Base-by-base conservation (phyloP, 2,113 vertebrate genomes). In the Setophaga kirtlandii region DNA sequence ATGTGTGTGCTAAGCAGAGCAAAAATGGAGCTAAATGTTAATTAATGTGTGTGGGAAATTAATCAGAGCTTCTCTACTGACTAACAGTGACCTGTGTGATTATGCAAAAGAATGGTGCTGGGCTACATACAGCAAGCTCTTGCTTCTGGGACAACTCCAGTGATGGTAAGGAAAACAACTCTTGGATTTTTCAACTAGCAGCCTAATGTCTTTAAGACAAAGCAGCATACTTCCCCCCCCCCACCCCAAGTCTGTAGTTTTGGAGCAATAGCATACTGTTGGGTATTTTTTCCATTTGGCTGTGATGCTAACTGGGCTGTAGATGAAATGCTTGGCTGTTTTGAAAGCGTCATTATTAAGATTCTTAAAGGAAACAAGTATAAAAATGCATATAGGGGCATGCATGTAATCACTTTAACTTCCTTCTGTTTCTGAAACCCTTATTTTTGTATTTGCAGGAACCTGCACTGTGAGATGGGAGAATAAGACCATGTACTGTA, bases 21-120 rank as follows among this genome's bases (percentile, higher is more conserved):
- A 81, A 49, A 75, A 78, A 37, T 42, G 11, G 63, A 84, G 55
- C 39, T 77, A 41, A 87, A 77, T 21, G 41, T 52, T 85, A 79
- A 52, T 53, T 58, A n/a, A 50, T 8, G 2, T 24, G 27, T 58
- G 35, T 10, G 11, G 55, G 78, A 42, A 68, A 84, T 86, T 96
- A 91, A 95, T 81, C 25, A 65, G 53, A 63, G n/a, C 35, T 83
- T 94, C 80, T 93, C 12, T 74, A 2, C 77, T 88, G 75, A 63
- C 89, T 75, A 71, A 96, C 96, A 99, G 99, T 99, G 78, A 99
- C 98, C 58, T 99, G 99, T 88, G 97, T 99, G 60, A 99, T 99
- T 78, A 99, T 99, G 99, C 99, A 99, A 83, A 99, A 99, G 96
- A 99, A 99, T 17, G 99, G 99, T 46, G 99, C 99, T 19, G 99